Base-by-base conservation (phyloP, 2,113 vertebrate species). In the Calcarius ornatus region DNA sequence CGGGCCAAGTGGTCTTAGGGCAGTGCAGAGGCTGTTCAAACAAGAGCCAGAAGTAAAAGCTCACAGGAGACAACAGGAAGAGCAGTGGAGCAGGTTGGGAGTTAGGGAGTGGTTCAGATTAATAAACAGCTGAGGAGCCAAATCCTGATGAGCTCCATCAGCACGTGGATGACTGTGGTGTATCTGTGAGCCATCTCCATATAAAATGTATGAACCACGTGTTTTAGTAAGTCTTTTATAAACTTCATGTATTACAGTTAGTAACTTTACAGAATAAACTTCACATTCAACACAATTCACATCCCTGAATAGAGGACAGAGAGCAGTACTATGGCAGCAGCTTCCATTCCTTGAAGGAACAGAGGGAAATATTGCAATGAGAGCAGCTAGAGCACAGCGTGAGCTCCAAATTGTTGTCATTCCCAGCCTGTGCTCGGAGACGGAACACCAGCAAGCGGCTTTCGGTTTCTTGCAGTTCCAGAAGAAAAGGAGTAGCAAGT, bases 331-430 rank as follows among this genome's bases (percentile, higher is more conserved):
- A 71, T 81, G 63, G 90, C 79, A 95, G 85, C 69, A 91, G 68
- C 48, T 78, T 92, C 83, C 60, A 82, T 88, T 96, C 92, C 77
- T 77, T 83, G 25, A 75, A 85, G 63, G 70, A 92, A 77, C 22
- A 57, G 82, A 89, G 79, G 56, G 50, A 86, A 92, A 80, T 30
- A 59, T 76, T 61, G 57, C 79, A 70, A 53, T 35, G 60, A 73
- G 51, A 78, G 71, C 37, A 92, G 90, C 64, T 13, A 61, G 75
- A 91, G 66, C 69, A 93, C 65, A 77, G 47, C 61, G 48, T 78
- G 91, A 93, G 87, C 20, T 93, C 92, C 81, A 95, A 69, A 82
- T 8, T 53, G 31, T 40, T 82, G 69, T 94, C 94, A 96, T 95
- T 95, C 80, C 80, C 83, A 94, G 69, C 21, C 43, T 75, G 80